Base-by-base conservation (phyloP, 35 echinoderm and acorn worm genomes). In the Patiria miniata region DNA sequence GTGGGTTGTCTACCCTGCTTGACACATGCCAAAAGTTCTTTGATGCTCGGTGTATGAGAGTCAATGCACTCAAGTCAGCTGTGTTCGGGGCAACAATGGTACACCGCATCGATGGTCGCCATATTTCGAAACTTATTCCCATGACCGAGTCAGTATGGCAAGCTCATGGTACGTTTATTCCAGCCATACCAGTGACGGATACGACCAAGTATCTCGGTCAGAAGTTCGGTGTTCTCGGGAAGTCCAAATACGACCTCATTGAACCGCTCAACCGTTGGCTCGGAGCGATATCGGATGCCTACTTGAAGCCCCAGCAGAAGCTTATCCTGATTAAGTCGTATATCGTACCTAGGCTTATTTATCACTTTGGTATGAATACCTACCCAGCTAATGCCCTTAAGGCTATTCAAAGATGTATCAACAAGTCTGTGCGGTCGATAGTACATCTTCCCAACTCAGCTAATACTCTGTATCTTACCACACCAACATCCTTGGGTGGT, bases 31-130 rank as follows among this genome's bases (percentile, higher is more conserved):
- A n/a, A n/a, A n/a, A n/a, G n/a, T n/a, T n/a, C n/a, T n/a, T n/a
- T n/a, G n/a, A n/a, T n/a, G n/a, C n/a, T n/a, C n/a, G n/a, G n/a
- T n/a, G n/a, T n/a, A n/a, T n/a, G n/a, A n/a, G n/a, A n/a, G n/a
- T n/a, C n/a, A n/a, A n/a, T n/a, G n/a, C n/a, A n/a, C n/a, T n/a
- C n/a, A n/a, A n/a, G n/a, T n/a, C n/a, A n/a, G n/a, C n/a, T n/a
- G n/a, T n/a, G n/a, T n/a, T n/a, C n/a, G 73, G 73, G 9, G 73
- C 73, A 8, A 12, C 73, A 78, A 78, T 78, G 73, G 73, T 78
- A 9, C 73, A 78, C 36, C n/a, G 73, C n/a, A 9, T 78, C 9
- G 73, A 34, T 9, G 73, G 29, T 9, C 73, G 29, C n/a, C 73
- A 78, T 30, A 78, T 78, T 9, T 78, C 73, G 9, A 9, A 29